A percentile compares a stretch with the other conserved stretches of the same genome.
Evolutionary conservation across 92 coral and sea anemone species (phyloP).

Genomic region (Chrysogorgia sp.): DNA sequence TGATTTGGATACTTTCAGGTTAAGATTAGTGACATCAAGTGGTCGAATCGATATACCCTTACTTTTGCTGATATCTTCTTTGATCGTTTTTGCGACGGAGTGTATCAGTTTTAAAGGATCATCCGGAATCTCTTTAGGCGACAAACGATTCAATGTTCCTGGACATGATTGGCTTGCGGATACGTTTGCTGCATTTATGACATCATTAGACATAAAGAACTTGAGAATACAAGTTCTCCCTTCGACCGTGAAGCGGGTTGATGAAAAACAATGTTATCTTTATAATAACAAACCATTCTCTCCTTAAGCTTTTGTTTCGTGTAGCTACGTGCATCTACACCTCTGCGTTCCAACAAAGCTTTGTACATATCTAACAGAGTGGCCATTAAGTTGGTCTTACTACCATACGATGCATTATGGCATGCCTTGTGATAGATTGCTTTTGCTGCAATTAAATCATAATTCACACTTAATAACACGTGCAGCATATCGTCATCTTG

Average conservation of each 20-base stretch:
- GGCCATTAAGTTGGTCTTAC: background rate
- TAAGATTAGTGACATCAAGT: conserved; percentile 28
- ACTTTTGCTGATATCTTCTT: conserved; percentile 33
- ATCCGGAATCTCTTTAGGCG: conserved; percentile 9
- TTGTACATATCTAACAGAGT: conserved; percentile 24
- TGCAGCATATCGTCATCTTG: too few species aligned
- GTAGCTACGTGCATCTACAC: conserved; percentile 42
- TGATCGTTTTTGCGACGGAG: conserved; percentile 18
- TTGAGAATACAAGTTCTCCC: conserved; percentile 50
- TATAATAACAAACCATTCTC: conserved; percentile 26
- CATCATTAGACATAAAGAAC: conserved; percentile 51
- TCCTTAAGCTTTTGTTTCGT: conserved; percentile 53
- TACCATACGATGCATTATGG: too few species aligned
- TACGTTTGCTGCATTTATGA: conserved; percentile 14
- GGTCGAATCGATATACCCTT: conserved; percentile 38
- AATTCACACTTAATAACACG: too few species aligned
- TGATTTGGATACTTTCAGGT: conserved; percentile 34
- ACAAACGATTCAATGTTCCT: conserved; percentile 11
- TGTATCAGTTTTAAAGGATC: conserved; percentile 25
- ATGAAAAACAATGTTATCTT: conserved; percentile 51
- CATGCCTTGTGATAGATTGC: too few species aligned
- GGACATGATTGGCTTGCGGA: background rate
- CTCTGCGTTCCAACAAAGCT: background rate
- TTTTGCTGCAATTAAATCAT: too few species aligned
- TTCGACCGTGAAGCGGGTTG: conserved; percentile 45